phyloP scores from a whole-genome alignment of 2,888 invertebrate genomes.

The Chouioia cunea region DNA sequence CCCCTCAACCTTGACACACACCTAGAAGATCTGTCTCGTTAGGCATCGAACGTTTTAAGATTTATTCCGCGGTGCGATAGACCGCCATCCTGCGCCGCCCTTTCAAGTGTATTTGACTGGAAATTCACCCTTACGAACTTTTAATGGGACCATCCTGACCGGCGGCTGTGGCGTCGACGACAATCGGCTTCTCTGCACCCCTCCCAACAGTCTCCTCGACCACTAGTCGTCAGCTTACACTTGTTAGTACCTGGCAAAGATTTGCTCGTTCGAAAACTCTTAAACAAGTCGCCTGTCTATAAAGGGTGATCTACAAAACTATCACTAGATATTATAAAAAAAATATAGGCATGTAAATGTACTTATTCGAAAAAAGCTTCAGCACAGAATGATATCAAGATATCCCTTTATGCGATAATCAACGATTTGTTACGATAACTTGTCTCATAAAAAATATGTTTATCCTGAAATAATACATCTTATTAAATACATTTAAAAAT shows the following conservation, averaged over 20 bases:
- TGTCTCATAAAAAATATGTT: no score
- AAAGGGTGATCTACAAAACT: background rate
- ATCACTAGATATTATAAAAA: no score
- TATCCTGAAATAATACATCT: no score
- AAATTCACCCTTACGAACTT: constrained; percentile 60
- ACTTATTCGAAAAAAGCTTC: no score
- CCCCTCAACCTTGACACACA: constrained; percentile 24
- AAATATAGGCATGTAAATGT: no score
- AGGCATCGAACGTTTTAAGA: constrained; percentile 54
- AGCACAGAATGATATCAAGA: no score
- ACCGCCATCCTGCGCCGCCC: constrained; percentile 50
- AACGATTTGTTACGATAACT: no score
- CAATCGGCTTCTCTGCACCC: background rate
- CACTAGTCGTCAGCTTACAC: background rate
- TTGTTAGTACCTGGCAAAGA: background rate
- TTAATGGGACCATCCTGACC: constrained; percentile 53
- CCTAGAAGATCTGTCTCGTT: constrained; percentile 19
- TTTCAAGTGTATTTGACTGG: constrained; percentile 61
- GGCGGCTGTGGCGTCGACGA: background rate
- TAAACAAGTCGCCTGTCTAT: background rate
- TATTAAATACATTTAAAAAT: no score
- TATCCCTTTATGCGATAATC: no score
- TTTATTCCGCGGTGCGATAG: constrained; percentile 53
- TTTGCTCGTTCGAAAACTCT: background rate
- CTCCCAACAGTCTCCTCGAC: constrained; percentile 3